phyloP scores from a whole-genome alignment of 2,888 invertebrate species.

The Ptilodon capucinus region DNA sequence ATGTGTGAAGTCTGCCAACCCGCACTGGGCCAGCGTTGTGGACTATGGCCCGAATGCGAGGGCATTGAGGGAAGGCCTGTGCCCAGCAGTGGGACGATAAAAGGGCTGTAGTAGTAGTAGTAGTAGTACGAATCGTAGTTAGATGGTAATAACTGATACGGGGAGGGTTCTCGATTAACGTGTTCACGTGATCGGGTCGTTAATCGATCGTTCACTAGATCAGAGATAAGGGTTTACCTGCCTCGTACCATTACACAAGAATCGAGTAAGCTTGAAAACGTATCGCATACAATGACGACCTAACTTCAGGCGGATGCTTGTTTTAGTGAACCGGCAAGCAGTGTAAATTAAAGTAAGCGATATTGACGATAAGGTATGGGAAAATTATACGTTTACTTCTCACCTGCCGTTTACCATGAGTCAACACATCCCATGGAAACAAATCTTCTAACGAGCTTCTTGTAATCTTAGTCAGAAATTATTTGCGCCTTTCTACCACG shows the following conservation, averaged over 20 bases:
- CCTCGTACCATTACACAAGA: not conserved
- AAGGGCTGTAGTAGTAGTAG: no score
- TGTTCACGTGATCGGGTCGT: conserved; percentile 1
- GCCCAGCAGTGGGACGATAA: no score
- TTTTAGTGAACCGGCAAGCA: not conserved
- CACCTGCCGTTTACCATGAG: not conserved
- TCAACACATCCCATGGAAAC: not conserved
- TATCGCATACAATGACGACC: not conserved
- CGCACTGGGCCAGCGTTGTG: no score
- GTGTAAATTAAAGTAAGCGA: not conserved
- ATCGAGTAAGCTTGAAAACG: not conserved
- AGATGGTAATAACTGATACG: not conserved
- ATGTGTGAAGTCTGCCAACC: no score
- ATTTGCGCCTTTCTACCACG: no score
- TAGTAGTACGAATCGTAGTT: not conserved
- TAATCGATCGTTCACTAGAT: conserved; percentile 16
- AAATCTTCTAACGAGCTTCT: not conserved
- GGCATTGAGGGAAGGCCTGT: no score
- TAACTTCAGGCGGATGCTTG: not conserved
- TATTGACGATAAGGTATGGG: not conserved
- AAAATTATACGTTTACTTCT: not conserved
- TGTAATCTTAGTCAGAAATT: not conserved
- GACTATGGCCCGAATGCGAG: no score
- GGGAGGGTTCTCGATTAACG: conserved; percentile 2
- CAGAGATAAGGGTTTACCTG: conserved; percentile 13